phyloP scores from a whole-genome alignment of 2,797 vertebrate species.

The Melanogrammus aeglefinus region DNA sequence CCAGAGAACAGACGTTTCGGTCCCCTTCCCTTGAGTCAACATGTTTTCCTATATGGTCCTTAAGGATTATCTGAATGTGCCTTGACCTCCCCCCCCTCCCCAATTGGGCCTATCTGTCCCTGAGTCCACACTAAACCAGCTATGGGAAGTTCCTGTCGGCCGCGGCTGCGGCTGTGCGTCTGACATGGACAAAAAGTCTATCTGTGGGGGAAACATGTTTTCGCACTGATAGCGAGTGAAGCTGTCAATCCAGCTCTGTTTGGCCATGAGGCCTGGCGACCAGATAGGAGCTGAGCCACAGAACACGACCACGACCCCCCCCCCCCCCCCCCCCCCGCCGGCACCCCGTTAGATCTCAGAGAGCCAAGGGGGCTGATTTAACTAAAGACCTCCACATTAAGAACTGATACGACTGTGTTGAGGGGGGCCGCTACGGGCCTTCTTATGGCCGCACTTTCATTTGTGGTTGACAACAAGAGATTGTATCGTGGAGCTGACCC shows the following conservation, averaged over 20 bases:
- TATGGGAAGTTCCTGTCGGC: slow-evolving; percentile 5
- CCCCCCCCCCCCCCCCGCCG: too few relatives aligned
- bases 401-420: too few relatives aligned
- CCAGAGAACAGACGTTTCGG: background rate
- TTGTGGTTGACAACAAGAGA: background rate
- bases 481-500: background rate
- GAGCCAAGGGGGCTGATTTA: background rate
- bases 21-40: background rate
- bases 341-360: background rate
- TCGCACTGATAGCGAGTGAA: slow-evolving; percentile 6
- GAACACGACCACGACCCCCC: background rate
- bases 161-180: background rate
- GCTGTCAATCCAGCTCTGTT: background rate
- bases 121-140: slow-evolving; percentile 13
- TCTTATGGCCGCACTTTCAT: background rate
- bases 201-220: slow-evolving; percentile 5
- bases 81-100: background rate
- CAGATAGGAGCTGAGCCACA: background rate
- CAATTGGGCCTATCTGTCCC: slow-evolving; percentile 15
- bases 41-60: background rate
- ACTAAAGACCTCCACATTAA: background rate
- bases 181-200: background rate
- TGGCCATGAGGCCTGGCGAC: background rate
- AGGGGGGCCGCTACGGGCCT: too few relatives aligned
- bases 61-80: slow-evolving; percentile 7